phyloP scores from a whole-genome alignment of 2,113 vertebrate genomes.

The Nothoprocta pentlandii region DNA sequence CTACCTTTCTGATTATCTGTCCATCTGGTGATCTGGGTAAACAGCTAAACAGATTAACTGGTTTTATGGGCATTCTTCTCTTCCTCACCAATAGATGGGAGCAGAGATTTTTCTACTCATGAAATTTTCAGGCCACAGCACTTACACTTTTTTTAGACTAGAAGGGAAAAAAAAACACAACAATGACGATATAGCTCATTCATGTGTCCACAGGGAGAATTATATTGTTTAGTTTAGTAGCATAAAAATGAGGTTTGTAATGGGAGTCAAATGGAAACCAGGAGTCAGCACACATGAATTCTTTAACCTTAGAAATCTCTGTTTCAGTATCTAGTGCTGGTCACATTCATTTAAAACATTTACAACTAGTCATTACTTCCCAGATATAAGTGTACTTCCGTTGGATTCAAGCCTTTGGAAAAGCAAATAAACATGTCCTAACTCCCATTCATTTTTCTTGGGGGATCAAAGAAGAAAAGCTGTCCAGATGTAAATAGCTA shows the following conservation, averaged over 20 bases:
- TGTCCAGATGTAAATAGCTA: constrained; percentile 53
- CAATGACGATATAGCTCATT: not conserved
- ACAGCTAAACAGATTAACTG: not conserved
- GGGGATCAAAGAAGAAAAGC: constrained; percentile 53
- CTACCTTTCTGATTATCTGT: not conserved
- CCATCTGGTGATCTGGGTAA: not conserved
- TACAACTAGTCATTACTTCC: constrained; percentile 27
- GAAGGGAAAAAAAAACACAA: not conserved
- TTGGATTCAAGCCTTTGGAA: constrained; percentile 45
- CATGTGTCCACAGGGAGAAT: not conserved
- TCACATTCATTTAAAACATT: not conserved
- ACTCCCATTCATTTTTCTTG: constrained; percentile 35
- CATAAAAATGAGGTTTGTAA: constrained; percentile 18
- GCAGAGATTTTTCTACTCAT: constrained; percentile 7
- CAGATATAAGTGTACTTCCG: constrained; percentile 17
- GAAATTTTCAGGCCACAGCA: not conserved
- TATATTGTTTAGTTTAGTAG: constrained; percentile 20
- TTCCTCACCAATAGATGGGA: constrained; percentile 33
- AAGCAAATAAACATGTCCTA: constrained; percentile 17
- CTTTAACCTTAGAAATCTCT: constrained; percentile 21
- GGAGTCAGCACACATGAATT: constrained; percentile 20
- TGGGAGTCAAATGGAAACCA: constrained; percentile 32
- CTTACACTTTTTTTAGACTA: not conserved
- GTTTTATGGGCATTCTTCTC: not conserved
- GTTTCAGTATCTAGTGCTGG: not conserved